Evolutionary conservation across 2,888 invertebrate genomes (phyloP).

Genomic region (Epirrhoe alternata): DNA sequence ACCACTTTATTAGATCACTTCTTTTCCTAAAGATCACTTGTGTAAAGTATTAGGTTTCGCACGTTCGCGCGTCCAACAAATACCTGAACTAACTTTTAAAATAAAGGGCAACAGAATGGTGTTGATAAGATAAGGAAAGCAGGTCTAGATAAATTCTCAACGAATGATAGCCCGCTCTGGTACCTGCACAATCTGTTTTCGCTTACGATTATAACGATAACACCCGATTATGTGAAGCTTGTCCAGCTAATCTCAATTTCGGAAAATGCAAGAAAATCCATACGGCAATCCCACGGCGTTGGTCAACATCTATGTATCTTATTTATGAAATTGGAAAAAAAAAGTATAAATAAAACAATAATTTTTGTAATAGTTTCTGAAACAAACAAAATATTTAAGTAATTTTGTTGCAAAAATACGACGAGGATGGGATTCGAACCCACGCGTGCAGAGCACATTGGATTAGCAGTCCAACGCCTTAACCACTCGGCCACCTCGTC

Average conservation of each 20-base stretch:
- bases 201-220: conserved; percentile 74
- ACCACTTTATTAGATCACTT: conserved; percentile 19
- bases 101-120: conserved; percentile 68
- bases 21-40: not conserved
- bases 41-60: not conserved
- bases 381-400: not conserved
- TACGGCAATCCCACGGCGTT: too few species aligned
- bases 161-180: conserved; percentile 66
- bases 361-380: too few species aligned
- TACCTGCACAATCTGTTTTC: conserved; percentile 65
- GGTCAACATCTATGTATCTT: too few species aligned
- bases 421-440: conserved; percentile 94
- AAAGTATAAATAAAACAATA: conserved; percentile 1
- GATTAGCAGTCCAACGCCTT: conserved; percentile 95
- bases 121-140: conserved; percentile 80
- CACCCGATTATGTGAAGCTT: conserved; percentile 62
- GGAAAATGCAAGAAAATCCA: conserved; percentile 6
- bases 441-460: conserved; percentile 94
- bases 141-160: conserved; percentile 83
- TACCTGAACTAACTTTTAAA: conserved; percentile 63
- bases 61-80: conserved; percentile 59
- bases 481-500: conserved; percentile 95
- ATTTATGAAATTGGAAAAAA: not conserved
- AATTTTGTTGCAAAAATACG: conserved; percentile 65
- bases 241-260: conserved; percentile 29